phyloP scores from a whole-genome alignment of 1,140 invertebrate species.

The Zaprionus lachaisei region DNA sequence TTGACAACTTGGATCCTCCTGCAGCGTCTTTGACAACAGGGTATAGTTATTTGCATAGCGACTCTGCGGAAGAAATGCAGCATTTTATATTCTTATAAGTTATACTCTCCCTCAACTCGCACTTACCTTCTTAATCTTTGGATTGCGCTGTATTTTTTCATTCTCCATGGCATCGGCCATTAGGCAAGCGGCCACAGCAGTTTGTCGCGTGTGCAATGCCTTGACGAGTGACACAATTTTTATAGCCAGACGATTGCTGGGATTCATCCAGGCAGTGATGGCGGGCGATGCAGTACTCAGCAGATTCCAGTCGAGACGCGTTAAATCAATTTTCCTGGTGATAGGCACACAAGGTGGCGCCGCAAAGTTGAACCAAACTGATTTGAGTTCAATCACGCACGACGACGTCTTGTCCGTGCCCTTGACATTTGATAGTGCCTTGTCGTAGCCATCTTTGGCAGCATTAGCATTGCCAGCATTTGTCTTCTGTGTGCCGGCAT shows the following conservation, averaged over 20 bases:
- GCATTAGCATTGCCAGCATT: constrained; percentile 7
- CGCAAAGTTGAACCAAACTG: constrained; percentile 98
- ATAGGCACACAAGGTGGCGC: constrained; percentile 97
- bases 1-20: constrained; percentile 98
- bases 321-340: constrained; percentile 97
- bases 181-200: constrained; percentile 95
- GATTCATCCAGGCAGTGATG: constrained; percentile 99
- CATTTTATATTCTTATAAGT: not conserved
- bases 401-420: constrained; percentile 87
- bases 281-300: constrained; percentile 97
- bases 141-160: constrained; percentile 82
- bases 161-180: constrained; percentile 97
- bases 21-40: constrained; percentile 94
- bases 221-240: constrained; percentile 91
- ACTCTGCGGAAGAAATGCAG: constrained; percentile 87
- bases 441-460: constrained; percentile 72
- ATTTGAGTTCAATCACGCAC: constrained; percentile 93
- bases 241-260: constrained; percentile 94
- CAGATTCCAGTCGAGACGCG: constrained; percentile 97
- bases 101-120: not conserved
- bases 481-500: constrained; percentile 38
- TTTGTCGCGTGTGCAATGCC: constrained; percentile 90
- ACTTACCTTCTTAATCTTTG: constrained; percentile 80
- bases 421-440: constrained; percentile 74
- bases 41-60: constrained; percentile 94